A percentile compares a stretch with the other conserved stretches of the same genome.
Conservation (phyloP, 92 coral and sea anemone genomes). For the Zoanthus sociatus region DNA sequence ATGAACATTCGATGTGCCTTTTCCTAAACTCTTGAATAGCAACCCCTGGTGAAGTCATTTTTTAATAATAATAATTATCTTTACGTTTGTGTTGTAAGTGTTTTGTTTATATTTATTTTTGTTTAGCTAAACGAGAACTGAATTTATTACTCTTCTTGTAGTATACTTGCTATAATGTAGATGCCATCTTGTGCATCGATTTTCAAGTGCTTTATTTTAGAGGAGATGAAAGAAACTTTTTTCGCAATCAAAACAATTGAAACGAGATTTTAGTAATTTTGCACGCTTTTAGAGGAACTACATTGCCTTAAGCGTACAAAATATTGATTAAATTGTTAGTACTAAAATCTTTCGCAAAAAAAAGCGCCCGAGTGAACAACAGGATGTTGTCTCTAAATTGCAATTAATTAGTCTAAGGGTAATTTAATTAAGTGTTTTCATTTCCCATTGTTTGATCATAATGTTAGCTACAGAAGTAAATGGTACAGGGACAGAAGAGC, state of each 20-base stretch:
- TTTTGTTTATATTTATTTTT: no score
- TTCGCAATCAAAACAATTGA: background rate
- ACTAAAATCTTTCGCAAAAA: background rate
- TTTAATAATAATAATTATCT: no score
- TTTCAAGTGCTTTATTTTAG: background rate
- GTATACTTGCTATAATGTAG: no score
- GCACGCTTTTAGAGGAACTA: background rate
- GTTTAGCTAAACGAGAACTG: no score
- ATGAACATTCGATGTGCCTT: no score
- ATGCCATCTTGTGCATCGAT: background rate
- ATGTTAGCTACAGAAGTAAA: background rate
- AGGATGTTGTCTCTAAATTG: background rate
- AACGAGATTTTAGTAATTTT: background rate
- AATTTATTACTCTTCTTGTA: no score
- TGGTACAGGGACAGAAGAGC: background rate
- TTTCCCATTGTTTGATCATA: background rate
- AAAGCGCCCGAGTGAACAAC: background rate
- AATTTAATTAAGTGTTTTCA: background rate
- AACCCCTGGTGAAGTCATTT: no score
- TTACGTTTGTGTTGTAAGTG: no score
- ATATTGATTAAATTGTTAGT: background rate
- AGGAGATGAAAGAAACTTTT: background rate
- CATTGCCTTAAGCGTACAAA: background rate
- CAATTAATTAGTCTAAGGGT: background rate
- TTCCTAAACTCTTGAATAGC: no score